Conservation (phyloP, 2,888 invertebrate genomes). For the Latrodectus hesperus region DNA sequence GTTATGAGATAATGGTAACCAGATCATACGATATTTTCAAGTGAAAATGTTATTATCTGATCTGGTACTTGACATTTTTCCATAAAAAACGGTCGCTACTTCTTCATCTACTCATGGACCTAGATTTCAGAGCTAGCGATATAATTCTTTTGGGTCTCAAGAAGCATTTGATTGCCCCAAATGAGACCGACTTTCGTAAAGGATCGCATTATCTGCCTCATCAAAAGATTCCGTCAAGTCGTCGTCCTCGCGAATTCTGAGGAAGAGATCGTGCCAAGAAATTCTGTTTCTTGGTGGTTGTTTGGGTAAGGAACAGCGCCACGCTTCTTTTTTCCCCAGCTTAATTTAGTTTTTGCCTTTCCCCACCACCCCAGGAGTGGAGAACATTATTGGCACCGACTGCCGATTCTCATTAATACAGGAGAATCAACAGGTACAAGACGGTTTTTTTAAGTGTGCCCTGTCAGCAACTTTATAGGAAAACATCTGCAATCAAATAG, state of each 20-base stretch:
- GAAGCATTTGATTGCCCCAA: too few relatives aligned
- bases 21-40: too few relatives aligned
- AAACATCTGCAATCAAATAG: neutral
- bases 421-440: constrained; percentile 60
- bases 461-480: neutral
- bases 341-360: neutral
- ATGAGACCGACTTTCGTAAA: too few relatives aligned
- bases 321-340: constrained; percentile 12
- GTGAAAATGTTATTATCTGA: too few relatives aligned
- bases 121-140: too few relatives aligned
- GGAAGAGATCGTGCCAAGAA: constrained; percentile 24
- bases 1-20: too few relatives aligned
- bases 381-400: constrained; percentile 23
- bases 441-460: too few relatives aligned
- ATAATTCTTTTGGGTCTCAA: too few relatives aligned
- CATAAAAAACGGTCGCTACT: too few relatives aligned
- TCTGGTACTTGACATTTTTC: too few relatives aligned
- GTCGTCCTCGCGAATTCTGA: constrained; percentile 22
- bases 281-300: constrained; percentile 57
- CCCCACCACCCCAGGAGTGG: neutral
- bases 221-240: constrained; percentile 14
- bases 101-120: too few relatives aligned
- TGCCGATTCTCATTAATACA: constrained; percentile 36
- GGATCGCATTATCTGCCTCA: neutral
- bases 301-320: constrained; percentile 45